Conservation (phyloP, 2,797 vertebrate species). For the Pelochelys cantorii region DNA sequence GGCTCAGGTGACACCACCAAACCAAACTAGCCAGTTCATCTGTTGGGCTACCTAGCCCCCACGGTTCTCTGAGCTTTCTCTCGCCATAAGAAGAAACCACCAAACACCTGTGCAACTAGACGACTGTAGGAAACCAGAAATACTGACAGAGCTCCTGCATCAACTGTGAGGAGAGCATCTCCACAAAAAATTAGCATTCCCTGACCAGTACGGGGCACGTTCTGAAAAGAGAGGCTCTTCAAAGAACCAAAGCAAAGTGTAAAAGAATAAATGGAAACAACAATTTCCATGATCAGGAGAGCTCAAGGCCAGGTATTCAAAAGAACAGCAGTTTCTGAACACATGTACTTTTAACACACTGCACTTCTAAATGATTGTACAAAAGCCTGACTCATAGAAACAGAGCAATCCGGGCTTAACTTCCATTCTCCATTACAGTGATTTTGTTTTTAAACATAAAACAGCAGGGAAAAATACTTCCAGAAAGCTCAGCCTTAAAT, state of each 20-base stretch:
- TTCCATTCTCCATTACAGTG: not conserved
- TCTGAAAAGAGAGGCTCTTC: not conserved
- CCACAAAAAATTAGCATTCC: accelerated
- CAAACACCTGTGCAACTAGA: not conserved
- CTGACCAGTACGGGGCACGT: not conserved
- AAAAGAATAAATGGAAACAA: slow-evolving; percentile 36
- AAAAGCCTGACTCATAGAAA: not conserved
- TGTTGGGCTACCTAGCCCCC: not conserved
- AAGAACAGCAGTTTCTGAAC: slow-evolving; percentile 5
- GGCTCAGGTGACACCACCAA: not conserved
- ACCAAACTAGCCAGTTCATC: not conserved
- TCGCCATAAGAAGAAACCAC: not conserved
- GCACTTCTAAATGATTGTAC: slow-evolving; percentile 15
- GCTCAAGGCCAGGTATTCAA: slow-evolving; percentile 44
- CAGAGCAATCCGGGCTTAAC: slow-evolving; percentile 3
- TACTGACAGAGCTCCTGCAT: not conserved
- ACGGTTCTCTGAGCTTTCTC: not conserved
- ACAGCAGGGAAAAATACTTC: not conserved
- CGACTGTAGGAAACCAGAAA: not conserved
- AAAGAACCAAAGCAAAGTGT: not conserved
- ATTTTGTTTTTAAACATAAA: not conserved
- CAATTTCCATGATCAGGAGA: slow-evolving; percentile 30
- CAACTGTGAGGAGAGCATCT: not conserved
- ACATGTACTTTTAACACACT: not conserved
- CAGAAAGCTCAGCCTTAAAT: slow-evolving; percentile 26